phyloP scores from a whole-genome alignment of 2,797 vertebrate species.

The Mycteria americana region DNA sequence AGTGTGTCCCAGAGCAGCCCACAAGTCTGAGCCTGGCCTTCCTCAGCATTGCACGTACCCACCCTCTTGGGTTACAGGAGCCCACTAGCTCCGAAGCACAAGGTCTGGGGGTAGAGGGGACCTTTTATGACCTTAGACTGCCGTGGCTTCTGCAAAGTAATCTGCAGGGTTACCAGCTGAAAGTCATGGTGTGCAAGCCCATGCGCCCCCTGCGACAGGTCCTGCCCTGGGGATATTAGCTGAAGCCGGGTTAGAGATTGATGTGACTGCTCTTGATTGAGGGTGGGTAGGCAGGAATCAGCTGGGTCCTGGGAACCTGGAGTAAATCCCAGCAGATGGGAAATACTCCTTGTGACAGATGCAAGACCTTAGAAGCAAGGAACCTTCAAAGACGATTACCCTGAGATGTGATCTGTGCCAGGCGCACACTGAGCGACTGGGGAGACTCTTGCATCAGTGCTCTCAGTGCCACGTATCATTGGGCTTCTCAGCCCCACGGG shows the following conservation, averaged over 20 bases:
- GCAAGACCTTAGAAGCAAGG: conserved; percentile 5
- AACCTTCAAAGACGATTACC: conserved; percentile 34
- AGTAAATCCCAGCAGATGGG: conserved; percentile 36
- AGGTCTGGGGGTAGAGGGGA: neutral
- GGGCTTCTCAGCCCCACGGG: neutral
- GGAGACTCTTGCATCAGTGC: neutral
- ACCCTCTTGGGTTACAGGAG: neutral
- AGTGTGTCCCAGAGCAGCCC: neutral
- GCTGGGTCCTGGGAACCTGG: neutral
- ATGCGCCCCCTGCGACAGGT: accelerated
- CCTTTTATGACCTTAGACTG: neutral
- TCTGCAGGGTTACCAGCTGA: neutral
- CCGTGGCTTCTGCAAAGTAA: neutral
- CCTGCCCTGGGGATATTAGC: neutral
- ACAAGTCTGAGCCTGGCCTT: neutral
- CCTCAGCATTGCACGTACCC: neutral
- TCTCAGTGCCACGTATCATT: neutral
- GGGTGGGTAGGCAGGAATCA: neutral
- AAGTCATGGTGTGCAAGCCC: neutral
- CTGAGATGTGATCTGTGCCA: conserved; percentile 8
- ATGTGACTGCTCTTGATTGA: neutral
- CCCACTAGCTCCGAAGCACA: neutral
- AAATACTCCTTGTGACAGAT: conserved; percentile 49
- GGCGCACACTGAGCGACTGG: neutral
- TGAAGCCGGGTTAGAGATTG: neutral